Evolutionary conservation across 2,797 vertebrate genomes (phyloP).

Genomic region (Rhinichthys osculus): DNA sequence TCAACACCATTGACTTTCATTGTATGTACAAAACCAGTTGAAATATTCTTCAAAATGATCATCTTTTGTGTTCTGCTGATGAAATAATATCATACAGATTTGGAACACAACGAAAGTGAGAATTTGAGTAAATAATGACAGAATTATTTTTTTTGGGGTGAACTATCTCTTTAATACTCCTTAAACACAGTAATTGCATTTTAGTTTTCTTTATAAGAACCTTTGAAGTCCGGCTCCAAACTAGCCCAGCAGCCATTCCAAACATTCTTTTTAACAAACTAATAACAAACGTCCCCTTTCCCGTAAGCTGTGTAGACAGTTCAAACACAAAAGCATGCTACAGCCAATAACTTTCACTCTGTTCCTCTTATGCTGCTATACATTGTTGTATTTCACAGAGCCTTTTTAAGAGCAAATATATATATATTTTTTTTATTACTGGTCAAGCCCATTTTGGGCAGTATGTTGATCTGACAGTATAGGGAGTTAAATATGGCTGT

Average conservation of each 20-base stretch:
- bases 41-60: not conserved
- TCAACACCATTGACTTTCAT: not conserved
- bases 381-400: conserved; percentile 45
- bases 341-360: conserved; percentile 45
- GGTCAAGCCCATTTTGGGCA: conserved; percentile 20
- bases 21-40: not conserved
- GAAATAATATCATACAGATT: not conserved
- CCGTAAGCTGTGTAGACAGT: conserved; percentile 55
- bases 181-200: conserved; percentile 56
- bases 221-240: conserved; percentile 45
- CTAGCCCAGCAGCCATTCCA: conserved; percentile 56
- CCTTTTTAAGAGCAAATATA: conserved; percentile 30
- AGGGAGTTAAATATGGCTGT: conserved; percentile 7
- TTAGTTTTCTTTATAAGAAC: conserved; percentile 50
- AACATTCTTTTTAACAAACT: conserved; percentile 61
- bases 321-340: conserved; percentile 53
- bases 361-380: conserved; percentile 24
- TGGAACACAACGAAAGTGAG: not conserved
- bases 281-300: conserved; percentile 56
- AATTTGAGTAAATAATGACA: not conserved
- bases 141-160: not conserved
- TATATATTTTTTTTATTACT: not conserved
- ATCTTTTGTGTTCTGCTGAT: not conserved
- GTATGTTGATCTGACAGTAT: not conserved
- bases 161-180: conserved; percentile 9